Evolutionary conservation across 2,888 invertebrate species (phyloP).

Genomic region (Xestobium rufovillosum): DNA sequence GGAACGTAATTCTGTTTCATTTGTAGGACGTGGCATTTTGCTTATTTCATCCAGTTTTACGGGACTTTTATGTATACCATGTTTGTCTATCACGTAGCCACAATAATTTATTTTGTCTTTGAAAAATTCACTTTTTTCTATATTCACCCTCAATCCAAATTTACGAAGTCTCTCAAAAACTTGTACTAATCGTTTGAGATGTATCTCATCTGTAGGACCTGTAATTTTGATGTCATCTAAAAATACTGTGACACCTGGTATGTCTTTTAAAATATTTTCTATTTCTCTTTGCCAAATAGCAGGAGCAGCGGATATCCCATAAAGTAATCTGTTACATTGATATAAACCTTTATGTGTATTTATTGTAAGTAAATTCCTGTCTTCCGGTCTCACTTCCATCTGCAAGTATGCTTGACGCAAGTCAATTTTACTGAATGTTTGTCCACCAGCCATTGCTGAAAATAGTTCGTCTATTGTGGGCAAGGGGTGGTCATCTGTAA

Average conservation of each 20-base stretch:
- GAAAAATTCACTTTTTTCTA: constrained; percentile 29
- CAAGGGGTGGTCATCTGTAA: constrained; percentile 24
- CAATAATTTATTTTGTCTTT: constrained; percentile 28
- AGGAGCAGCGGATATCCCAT: constrained; percentile 31
- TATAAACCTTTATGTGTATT: too few species aligned
- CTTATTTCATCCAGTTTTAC: constrained; percentile 31
- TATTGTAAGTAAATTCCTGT: constrained; percentile 30
- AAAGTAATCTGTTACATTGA: constrained; percentile 31
- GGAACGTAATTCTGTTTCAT: constrained; percentile 26
- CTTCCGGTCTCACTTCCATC: constrained; percentile 29
- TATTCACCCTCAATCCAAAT: constrained; percentile 27
- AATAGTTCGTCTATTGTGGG: constrained; percentile 23
- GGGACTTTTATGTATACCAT: constrained; percentile 30
- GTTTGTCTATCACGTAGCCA: constrained; percentile 29
- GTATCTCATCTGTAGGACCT: constrained; percentile 23
- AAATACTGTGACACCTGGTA: constrained; percentile 25
- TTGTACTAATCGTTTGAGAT: constrained; percentile 24
- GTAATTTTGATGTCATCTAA: constrained; percentile 19
- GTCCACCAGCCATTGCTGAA: constrained; percentile 23
- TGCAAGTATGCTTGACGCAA: constrained; percentile 32
- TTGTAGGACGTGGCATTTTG: constrained; percentile 24
- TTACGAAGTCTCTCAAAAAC: constrained; percentile 24
- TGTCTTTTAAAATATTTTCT: constrained; percentile 26
- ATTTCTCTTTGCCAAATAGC: constrained; percentile 32
- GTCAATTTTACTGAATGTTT: constrained; percentile 25